A percentile compares a stretch with the other conserved stretches of the same genome.
These are phyloP conservation scores for Ethmia dodecea DNA, from an alignment of 2,888 invertebrate species.

Conservation along the genomic window DNA sequence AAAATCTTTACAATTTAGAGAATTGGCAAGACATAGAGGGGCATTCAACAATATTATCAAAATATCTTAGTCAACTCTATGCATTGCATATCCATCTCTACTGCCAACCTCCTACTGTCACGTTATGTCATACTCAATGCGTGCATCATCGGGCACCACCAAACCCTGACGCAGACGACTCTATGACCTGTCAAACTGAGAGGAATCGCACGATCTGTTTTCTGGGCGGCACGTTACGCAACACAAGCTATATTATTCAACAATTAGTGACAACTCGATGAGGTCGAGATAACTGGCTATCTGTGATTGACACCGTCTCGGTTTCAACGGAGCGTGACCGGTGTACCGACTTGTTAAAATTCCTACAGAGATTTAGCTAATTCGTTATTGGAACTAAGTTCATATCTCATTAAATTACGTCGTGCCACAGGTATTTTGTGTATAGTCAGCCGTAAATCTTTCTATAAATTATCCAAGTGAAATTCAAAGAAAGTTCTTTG, in stretches of 20 bases:
- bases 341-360: constrained; percentile 40
- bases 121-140: too few relatives aligned
- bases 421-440: too few relatives aligned
- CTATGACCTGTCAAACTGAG: constrained; percentile 28
- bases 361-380: constrained; percentile 25
- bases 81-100: too few relatives aligned
- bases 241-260: constrained; percentile 44
- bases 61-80: too few relatives aligned
- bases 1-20: too few relatives aligned
- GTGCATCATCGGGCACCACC: too few relatives aligned
- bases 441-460: constrained; percentile 10
- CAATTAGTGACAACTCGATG: constrained; percentile 49
- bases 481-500: constrained; percentile 32
- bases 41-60: too few relatives aligned
- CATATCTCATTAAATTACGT: too few relatives aligned
- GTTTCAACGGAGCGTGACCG: constrained; percentile 31
- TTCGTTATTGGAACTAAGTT: too few relatives aligned
- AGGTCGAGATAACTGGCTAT: constrained; percentile 38
- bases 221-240: constrained; percentile 37
- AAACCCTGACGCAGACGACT: constrained; percentile 30
- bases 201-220: constrained; percentile 22
- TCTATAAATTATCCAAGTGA: constrained; percentile 27
- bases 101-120: too few relatives aligned
- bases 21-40: too few relatives aligned
- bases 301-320: constrained; percentile 30